These are phyloP conservation scores for Harpalus rufipes DNA, from an alignment of 2,888 invertebrate species.

Conservation along the genomic window DNA sequence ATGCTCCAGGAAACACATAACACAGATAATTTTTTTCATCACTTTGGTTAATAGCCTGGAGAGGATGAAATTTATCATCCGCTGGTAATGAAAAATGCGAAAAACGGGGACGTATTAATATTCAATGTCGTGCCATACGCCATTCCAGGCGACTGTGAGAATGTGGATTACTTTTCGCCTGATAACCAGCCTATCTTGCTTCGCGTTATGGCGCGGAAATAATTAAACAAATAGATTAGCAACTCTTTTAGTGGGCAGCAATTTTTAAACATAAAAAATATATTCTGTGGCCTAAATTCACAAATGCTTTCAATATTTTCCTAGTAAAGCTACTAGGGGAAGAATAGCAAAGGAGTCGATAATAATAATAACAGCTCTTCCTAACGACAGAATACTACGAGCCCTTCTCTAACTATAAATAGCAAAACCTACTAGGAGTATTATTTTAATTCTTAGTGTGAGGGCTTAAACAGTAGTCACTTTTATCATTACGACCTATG, in stretches of 20 bases:
- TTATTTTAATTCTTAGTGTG: no score
- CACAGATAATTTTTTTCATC: constrained; percentile 61
- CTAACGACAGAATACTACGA: no score
- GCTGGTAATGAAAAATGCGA: constrained; percentile 54
- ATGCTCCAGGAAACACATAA: constrained; percentile 57
- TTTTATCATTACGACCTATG: no score
- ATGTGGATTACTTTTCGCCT: constrained; percentile 20
- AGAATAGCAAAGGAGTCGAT: no score
- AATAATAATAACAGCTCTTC: no score
- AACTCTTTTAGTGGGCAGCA: background rate
- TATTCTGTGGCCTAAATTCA: background rate
- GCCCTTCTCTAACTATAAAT: no score
- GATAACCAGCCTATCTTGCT: constrained; percentile 27
- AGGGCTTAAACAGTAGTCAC: no score
- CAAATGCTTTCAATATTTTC: no score
- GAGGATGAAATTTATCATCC: constrained; percentile 51
- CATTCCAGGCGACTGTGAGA: constrained; percentile 6
- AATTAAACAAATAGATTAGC: constrained; percentile 42
- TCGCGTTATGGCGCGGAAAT: constrained; percentile 28
- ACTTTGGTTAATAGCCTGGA: constrained; percentile 58
- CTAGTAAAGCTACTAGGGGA: no score
- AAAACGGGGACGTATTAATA: constrained; percentile 51
- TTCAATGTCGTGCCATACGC: constrained; percentile 50
- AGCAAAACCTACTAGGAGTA: no score
- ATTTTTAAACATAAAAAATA: constrained; percentile 7